These are phyloP conservation scores for Apeira syringaria DNA, from an alignment of 2,888 invertebrate genomes.

Conservation along the genomic window DNA sequence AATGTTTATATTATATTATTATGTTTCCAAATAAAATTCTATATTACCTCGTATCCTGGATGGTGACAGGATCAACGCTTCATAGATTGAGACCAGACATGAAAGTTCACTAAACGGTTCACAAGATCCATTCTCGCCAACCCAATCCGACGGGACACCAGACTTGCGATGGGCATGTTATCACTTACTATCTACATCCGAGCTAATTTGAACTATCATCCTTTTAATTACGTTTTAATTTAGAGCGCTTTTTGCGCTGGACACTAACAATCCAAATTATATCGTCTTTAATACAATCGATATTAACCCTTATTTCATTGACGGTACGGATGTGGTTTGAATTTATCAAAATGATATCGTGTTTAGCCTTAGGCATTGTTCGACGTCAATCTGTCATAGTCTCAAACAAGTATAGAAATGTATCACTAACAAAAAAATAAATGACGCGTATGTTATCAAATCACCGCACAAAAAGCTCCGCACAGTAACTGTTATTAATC, in stretches of 20 bases:
- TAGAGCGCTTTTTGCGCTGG: slow-evolving; percentile 25
- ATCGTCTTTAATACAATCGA: background rate
- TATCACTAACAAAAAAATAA: slow-evolving; percentile 24
- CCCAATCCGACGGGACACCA: slow-evolving; percentile 36
- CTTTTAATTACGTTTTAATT: slow-evolving; percentile 11
- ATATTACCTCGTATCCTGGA: background rate
- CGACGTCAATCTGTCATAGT: slow-evolving; percentile 50
- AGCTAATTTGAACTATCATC: slow-evolving; percentile 20
- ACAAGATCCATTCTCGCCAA: slow-evolving; percentile 45
- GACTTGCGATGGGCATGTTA: slow-evolving; percentile 44
- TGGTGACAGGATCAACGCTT: background rate
- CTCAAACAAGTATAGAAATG: slow-evolving; percentile 37
- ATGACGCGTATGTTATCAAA: slow-evolving; percentile 21
- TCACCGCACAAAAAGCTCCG: slow-evolving; percentile 8
- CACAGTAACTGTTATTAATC: too few relatives aligned
- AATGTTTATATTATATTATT: too few relatives aligned
- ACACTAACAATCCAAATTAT: slow-evolving; percentile 2
- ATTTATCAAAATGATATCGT: slow-evolving; percentile 15
- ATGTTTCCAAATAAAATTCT: too few relatives aligned
- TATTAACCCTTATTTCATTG: background rate
- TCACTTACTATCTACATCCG: slow-evolving; percentile 39
- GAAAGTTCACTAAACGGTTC: slow-evolving; percentile 30
- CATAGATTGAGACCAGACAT: slow-evolving; percentile 5
- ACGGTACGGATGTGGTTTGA: background rate
- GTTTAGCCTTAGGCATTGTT: slow-evolving; percentile 41